A percentile compares a stretch with the other conserved stretches of the same genome.
Conservation (phyloP, 1,140 invertebrate species). For the Calosoma granatense region DNA sequence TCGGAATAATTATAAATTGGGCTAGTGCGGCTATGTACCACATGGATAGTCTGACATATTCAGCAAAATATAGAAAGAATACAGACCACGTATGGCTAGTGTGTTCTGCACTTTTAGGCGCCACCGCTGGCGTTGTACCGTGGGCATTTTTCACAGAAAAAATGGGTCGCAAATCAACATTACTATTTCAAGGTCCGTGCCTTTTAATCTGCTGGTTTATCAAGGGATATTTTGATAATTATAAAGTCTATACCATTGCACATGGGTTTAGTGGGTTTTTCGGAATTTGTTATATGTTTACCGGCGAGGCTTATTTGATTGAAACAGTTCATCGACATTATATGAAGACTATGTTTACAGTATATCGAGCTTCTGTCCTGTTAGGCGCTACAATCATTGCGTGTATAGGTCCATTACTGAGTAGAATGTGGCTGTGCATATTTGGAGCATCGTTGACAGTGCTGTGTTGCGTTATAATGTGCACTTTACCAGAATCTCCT, state of each 20-base stretch:
- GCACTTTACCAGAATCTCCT: conserved; percentile 20
- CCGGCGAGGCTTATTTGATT: conserved; percentile 17
- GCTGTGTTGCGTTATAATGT: conserved; percentile 14
- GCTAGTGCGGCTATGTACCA: conserved; percentile 13
- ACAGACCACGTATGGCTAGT: conserved; percentile 9
- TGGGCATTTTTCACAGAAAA: conserved; percentile 14
- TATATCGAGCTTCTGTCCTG: conserved; percentile 12
- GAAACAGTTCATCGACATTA: conserved; percentile 18
- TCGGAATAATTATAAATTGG: conserved; percentile 19
- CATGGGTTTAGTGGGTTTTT: conserved; percentile 20
- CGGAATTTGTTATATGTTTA: conserved; percentile 15
- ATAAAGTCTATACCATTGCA: not conserved
- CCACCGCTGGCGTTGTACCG: conserved; percentile 13
- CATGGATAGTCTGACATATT: not conserved
- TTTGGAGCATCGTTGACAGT: conserved; percentile 13
- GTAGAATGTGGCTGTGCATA: conserved; percentile 10
- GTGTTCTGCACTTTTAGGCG: conserved; percentile 16
- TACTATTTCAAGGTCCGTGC: conserved; percentile 16
- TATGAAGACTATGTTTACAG: conserved; percentile 13
- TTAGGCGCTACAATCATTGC: conserved; percentile 18
- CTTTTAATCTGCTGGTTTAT: conserved; percentile 15
- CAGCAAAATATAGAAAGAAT: not conserved
- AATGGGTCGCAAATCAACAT: conserved; percentile 19
- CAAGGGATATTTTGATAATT: conserved; percentile 3
- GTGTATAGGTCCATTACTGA: conserved; percentile 10